Percentiles rank a stretch among this genome's conserved stretches.
Conservation (phyloP, 2,113 vertebrate species). For the Mobula hypostoma region DNA sequence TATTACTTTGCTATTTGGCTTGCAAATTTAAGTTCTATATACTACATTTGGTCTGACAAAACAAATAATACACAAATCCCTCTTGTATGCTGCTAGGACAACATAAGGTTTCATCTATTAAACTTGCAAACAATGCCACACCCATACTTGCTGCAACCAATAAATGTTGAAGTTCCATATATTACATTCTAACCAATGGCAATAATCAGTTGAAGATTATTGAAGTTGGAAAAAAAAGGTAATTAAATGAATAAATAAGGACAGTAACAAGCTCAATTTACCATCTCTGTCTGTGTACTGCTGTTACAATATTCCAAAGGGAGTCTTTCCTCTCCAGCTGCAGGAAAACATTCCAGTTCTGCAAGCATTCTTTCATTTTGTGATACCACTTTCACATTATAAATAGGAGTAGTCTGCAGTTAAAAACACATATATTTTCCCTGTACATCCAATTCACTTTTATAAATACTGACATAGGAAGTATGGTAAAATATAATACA, state of each 20-base stretch:
- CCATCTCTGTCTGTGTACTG: constrained; percentile 67
- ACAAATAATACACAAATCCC: constrained; percentile 39
- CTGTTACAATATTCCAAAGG: constrained; percentile 51
- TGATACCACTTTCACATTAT: constrained; percentile 59
- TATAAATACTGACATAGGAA: neutral
- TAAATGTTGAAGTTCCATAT: constrained; percentile 30
- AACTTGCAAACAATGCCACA: constrained; percentile 40
- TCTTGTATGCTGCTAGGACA: constrained; percentile 61
- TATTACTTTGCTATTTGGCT: neutral
- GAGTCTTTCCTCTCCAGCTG: constrained; percentile 51
- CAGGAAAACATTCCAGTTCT: constrained; percentile 55
- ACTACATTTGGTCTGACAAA: neutral
- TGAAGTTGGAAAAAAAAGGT: neutral
- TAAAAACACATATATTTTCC: constrained; percentile 44
- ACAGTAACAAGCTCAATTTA: constrained; percentile 44
- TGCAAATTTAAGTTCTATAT: neutral
- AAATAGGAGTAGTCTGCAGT: constrained; percentile 56
- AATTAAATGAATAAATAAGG: neutral
- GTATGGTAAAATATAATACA: neutral
- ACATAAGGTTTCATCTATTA: constrained; percentile 59
- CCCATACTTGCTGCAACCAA: constrained; percentile 39
- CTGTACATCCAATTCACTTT: neutral
- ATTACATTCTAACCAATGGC: neutral
- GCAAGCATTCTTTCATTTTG: constrained; percentile 65
- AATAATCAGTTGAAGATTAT: neutral